Conservation (phyloP, 2,113 vertebrate genomes). For the Epinephelus lanceolatus region DNA sequence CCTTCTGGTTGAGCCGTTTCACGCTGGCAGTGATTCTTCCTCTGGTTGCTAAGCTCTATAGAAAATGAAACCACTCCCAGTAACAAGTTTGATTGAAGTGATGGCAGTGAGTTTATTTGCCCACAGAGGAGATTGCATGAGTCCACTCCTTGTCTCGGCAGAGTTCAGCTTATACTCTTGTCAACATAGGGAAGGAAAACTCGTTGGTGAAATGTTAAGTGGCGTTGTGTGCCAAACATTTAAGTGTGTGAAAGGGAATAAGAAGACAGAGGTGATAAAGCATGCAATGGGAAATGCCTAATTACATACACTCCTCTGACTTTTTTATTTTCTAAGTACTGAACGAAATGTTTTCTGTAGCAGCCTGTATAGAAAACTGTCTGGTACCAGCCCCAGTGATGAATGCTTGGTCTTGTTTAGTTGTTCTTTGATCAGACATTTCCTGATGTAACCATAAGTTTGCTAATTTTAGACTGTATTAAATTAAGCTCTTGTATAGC, state of each 20-base stretch:
- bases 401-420: neutral
- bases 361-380: neutral
- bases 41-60: slow-evolving; percentile 42
- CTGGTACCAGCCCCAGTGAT: neutral
- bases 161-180: slow-evolving; percentile 7
- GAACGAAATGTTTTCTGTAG: neutral
- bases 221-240: too few species aligned
- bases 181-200: neutral
- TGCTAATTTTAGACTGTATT: neutral
- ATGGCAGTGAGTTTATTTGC: slow-evolving; percentile 41
- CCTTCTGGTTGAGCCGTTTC: slow-evolving; percentile 9
- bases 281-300: neutral
- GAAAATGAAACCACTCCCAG: slow-evolving; percentile 42
- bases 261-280: neutral
- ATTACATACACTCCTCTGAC: neutral
- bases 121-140: neutral
- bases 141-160: neutral
- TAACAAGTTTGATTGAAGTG: slow-evolving; percentile 31
- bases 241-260: neutral
- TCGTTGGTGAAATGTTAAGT: neutral
- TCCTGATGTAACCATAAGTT: neutral
- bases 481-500: neutral
- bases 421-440: slow-evolving; percentile 12
- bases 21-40: slow-evolving; percentile 30
- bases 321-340: neutral